Base-by-base conservation (phyloP, 2,113 vertebrate genomes). In the Oceanites oceanicus region DNA sequence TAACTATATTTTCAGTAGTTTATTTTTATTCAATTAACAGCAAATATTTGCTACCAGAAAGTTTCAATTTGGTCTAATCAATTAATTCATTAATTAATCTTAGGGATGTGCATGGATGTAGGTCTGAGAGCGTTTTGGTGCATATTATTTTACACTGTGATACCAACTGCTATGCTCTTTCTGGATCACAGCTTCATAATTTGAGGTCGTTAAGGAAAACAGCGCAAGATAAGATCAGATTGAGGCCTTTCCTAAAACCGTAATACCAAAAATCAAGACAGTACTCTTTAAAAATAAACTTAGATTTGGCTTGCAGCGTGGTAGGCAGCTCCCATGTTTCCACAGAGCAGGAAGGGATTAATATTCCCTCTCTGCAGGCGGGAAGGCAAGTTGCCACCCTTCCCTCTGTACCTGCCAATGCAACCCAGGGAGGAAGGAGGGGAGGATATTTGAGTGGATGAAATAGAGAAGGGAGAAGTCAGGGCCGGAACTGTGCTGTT, bases 241-340 rank as follows among this genome's bases (percentile, higher is more conserved):
- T 4, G n/a, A 93, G 55, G n/a, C 56, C 61, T 93, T 79, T 91
- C 30, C 62, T 95, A 56, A 94, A 71, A 13, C 26, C 22, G 9
- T 36, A 96, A 47, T 85, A 84, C 45, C 32, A 58, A 84, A 92
- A 92, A 88, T 82, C 47, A 95, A 73, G 84, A 62, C 25, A 72
- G 61, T 59, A 34, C 52, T 74, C 30, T 44, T 90, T 88, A 84
- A 96, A 96, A 94, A 90, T 91, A 92, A 91, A 90, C 49, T 88
- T 32, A 19, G 26, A 67, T 74, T 63, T 93, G 75, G 29, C 61
- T 90, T 79, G 59, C n/a, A 71, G 30, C 1, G 0, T 34, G 40
- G 20, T 44, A 91, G 68, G 88, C 62, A 93, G 88, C 62, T 90
- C 36, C 75, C 32, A 34, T 42, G 23, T 61, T 95, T 71, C 52